phyloP scores from a whole-genome alignment of 2,797 vertebrate species.

The Saxicola maurus region DNA sequence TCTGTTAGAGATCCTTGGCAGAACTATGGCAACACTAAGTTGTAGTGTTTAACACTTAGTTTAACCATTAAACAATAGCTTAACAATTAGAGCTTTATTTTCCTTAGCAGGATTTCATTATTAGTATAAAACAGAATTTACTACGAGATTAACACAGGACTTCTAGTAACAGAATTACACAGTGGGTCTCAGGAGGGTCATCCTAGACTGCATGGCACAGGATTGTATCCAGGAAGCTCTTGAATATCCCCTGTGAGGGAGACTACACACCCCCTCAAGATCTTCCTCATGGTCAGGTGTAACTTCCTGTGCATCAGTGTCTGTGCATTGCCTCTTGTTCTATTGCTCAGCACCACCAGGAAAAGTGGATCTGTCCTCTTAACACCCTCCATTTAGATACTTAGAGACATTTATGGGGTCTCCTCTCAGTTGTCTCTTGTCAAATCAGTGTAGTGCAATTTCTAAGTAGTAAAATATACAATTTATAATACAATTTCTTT shows the following conservation, averaged over 20 bases:
- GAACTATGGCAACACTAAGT: not conserved
- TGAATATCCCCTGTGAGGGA: not conserved
- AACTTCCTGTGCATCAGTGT: not conserved
- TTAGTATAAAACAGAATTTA: not conserved
- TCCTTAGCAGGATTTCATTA: not conserved
- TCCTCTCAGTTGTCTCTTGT: not conserved
- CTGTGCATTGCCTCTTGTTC: not conserved
- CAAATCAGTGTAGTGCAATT: not conserved
- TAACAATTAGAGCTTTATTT: not conserved
- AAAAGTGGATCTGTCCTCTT: not conserved
- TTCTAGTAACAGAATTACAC: not conserved
- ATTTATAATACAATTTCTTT: not conserved
- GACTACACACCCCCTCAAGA: not conserved
- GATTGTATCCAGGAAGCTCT: not conserved
- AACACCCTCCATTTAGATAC: not conserved
- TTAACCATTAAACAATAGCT: not conserved
- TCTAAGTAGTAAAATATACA: not conserved
- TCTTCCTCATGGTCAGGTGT: not conserved
- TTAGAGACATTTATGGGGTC: not conserved
- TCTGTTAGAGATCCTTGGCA: not conserved
- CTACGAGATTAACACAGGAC: not conserved
- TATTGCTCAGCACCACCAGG: accelerated
- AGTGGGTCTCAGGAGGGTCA: not conserved
- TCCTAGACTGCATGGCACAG: not conserved
- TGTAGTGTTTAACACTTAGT: not conserved